A percentile compares a stretch with the other conserved stretches of the same genome.
Evolutionary conservation across 2,113 vertebrate genomes (phyloP).

Genomic region (Jaculus jaculus): DNA sequence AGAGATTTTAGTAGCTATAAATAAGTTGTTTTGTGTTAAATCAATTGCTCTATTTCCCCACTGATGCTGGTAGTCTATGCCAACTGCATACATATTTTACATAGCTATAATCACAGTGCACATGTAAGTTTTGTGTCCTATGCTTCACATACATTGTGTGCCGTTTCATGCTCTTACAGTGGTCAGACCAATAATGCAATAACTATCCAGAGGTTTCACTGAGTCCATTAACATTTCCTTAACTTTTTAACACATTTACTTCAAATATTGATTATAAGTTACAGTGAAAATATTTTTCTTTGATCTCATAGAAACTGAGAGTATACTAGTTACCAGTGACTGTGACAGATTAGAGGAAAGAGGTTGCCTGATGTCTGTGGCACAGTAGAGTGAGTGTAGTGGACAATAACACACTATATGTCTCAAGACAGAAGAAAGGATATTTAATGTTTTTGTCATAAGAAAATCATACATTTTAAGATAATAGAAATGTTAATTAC

Average conservation of each 20-base stretch:
- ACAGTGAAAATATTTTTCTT: neutral
- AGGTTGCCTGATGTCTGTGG: neutral
- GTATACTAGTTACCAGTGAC: neutral
- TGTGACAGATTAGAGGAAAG: neutral
- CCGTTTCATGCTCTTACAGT: neutral
- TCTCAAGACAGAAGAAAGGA: neutral
- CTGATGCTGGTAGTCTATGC: neutral
- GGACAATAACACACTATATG: too few species aligned
- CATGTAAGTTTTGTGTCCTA: neutral
- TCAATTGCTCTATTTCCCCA: neutral
- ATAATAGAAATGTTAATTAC: neutral
- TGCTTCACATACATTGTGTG: neutral
- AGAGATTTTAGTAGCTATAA: neutral
- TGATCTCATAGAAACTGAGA: neutral
- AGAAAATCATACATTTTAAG: neutral
- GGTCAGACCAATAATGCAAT: neutral
- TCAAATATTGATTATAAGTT: neutral
- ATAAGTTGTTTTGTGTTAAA: conserved; percentile 26
- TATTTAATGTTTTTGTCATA: neutral
- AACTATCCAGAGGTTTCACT: neutral
- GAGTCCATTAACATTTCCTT: neutral
- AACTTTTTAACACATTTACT: neutral
- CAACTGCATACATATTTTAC: neutral
- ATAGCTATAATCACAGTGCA: neutral
- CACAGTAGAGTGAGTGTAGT: neutral